Evolutionary conservation across 2,797 vertebrate genomes (phyloP).

Genomic region (Mycteria americana): DNA sequence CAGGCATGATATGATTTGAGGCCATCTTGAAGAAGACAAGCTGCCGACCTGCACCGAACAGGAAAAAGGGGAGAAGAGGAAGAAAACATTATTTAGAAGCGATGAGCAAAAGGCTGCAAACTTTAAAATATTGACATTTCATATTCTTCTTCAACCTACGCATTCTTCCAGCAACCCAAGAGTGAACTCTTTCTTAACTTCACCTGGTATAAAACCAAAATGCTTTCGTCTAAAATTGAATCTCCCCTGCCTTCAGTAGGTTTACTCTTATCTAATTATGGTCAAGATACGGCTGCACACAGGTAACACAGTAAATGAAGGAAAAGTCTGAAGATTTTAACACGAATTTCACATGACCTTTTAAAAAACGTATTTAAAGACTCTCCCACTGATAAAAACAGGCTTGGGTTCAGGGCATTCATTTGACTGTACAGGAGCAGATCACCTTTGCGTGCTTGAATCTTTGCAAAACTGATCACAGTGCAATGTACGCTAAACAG

Average conservation of each 20-base stretch:
- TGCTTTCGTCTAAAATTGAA: not conserved
- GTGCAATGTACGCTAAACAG: not conserved
- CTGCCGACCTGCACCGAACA: slow-evolving; percentile 78
- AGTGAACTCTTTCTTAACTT: not conserved
- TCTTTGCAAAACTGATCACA: not conserved
- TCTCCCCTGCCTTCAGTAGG: not conserved
- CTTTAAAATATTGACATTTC: not conserved
- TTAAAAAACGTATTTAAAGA: not conserved
- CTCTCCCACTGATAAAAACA: not conserved
- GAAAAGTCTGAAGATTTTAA: not conserved
- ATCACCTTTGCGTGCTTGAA: not conserved
- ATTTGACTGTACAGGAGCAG: not conserved
- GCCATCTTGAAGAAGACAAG: slow-evolving; percentile 87
- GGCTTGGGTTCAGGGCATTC: not conserved
- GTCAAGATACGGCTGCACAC: not conserved
- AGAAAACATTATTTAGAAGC: not conserved
- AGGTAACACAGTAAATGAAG: not conserved
- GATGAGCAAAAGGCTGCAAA: not conserved
- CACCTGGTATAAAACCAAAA: not conserved
- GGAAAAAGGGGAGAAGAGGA: not conserved
- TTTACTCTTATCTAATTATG: not conserved
- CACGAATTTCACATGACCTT: not conserved
- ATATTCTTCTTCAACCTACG: not conserved
- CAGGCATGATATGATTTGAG: slow-evolving; percentile 74
- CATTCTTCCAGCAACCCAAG: not conserved